Percentiles rank a stretch among this genome's conserved stretches.
Evolutionary conservation across 2,113 vertebrate genomes (phyloP).

Genomic region (Erythrolamprus reginae): DNA sequence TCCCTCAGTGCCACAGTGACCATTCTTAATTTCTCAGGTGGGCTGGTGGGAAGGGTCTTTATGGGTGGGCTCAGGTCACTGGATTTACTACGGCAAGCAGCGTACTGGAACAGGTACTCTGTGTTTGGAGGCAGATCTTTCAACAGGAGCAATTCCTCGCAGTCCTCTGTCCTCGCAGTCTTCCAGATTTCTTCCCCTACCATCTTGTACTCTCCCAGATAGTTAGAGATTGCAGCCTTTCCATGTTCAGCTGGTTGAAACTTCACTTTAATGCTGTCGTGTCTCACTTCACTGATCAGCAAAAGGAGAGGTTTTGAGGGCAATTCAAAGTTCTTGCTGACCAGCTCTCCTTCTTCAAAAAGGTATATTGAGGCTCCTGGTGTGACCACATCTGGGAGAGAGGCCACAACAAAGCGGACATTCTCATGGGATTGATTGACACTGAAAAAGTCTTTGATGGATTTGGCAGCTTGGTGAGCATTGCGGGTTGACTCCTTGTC

Average conservation of each 20-base stretch:
- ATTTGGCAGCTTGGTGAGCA: not conserved
- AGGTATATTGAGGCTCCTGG: constrained; percentile 27
- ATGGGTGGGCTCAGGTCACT: too few relatives aligned
- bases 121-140: too few relatives aligned
- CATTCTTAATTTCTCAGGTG: too few relatives aligned
- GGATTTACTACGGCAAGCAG: too few relatives aligned
- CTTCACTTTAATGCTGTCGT: too few relatives aligned
- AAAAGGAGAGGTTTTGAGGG: constrained; percentile 22
- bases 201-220: not conserved
- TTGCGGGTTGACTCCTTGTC: not conserved
- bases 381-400: not conserved
- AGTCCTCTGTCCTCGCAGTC: not conserved
- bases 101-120: too few relatives aligned
- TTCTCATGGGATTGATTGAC: not conserved
- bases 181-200: not conserved
- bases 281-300: not conserved
- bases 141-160: too few relatives aligned
- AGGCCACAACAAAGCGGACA: not conserved
- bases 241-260: not conserved
- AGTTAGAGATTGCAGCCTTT: not conserved
- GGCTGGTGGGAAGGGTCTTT: too few relatives aligned
- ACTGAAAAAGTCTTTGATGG: not conserved
- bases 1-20: not conserved
- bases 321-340: constrained; percentile 13
- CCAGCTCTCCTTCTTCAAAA: constrained; percentile 5